Conservation (phyloP, 2,797 vertebrate genomes). For the Megaceryle alcyon region DNA sequence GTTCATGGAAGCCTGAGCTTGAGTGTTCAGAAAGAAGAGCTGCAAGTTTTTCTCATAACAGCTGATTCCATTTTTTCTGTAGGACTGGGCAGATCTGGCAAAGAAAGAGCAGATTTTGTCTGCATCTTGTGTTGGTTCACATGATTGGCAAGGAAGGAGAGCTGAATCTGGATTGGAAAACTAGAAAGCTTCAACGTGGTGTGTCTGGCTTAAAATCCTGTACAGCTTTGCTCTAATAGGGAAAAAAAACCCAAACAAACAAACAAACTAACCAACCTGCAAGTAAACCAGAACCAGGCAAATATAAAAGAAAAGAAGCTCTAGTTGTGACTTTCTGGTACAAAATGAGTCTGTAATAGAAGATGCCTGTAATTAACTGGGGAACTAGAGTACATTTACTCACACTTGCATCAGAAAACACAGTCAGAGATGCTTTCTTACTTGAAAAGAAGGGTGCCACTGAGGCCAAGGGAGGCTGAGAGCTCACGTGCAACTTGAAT, state of each 20-base stretch:
- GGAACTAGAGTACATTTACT: not conserved
- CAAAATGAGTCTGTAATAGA: not conserved
- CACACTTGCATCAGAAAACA: not conserved
- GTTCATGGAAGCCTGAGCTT: accelerated
- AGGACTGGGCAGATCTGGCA: not conserved
- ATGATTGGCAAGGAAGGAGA: not conserved
- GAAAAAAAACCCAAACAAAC: not conserved
- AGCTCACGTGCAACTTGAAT: no score
- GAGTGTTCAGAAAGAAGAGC: not conserved
- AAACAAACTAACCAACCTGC: no score
- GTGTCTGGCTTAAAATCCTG: not conserved
- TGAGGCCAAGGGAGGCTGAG: not conserved
- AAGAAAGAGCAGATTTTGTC: not conserved
- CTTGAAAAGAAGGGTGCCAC: not conserved
- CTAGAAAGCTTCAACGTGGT: not conserved
- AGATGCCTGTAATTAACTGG: not conserved
- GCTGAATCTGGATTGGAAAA: not conserved
- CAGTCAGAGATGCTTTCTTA: not conserved
- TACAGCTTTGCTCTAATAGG: not conserved
- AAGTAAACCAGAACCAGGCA: not conserved
- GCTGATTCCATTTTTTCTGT: not conserved
- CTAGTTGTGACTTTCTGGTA: not conserved
- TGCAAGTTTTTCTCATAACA: not conserved
- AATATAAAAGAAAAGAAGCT: not conserved
- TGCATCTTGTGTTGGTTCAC: not conserved